Percentiles rank a stretch among this genome's conserved stretches.
These are phyloP conservation scores for Peromyscus aztecus DNA, from an alignment of 2,797 vertebrate species.

Conservation along the genomic window DNA sequence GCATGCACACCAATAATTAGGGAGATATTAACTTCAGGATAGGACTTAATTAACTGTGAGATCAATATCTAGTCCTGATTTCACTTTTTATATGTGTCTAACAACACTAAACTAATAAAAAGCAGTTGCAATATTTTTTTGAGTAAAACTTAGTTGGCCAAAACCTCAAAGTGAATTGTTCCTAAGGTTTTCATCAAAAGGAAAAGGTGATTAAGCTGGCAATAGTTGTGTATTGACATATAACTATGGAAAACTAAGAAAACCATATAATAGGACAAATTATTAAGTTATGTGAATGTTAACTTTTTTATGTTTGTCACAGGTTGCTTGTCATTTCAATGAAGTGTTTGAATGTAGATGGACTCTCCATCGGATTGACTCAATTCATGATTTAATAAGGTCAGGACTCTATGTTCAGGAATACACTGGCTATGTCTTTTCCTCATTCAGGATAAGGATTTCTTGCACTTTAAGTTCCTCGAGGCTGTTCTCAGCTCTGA, in stretches of 20 bases:
- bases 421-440: neutral
- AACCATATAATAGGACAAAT: neutral
- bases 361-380: neutral
- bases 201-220: neutral
- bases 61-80: conserved; percentile 71
- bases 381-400: neutral
- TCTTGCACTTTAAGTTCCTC: neutral
- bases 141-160: conserved; percentile 43
- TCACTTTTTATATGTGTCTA: conserved; percentile 53
- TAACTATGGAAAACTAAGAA: neutral
- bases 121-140: neutral
- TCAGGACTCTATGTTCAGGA: neutral
- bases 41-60: conserved; percentile 78
- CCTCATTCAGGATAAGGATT: neutral
- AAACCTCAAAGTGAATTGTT: conserved; percentile 31
- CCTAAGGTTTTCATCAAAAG: neutral
- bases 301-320: neutral
- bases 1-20: conserved; percentile 65
- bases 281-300: neutral
- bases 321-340: neutral
- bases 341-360: neutral
- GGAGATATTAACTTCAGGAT: conserved; percentile 61
- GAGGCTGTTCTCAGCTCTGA: neutral
- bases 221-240: neutral
- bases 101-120: conserved; percentile 54